Base-by-base conservation (phyloP, 1,140 invertebrate genomes). In the Drosophila oshimai region DNA sequence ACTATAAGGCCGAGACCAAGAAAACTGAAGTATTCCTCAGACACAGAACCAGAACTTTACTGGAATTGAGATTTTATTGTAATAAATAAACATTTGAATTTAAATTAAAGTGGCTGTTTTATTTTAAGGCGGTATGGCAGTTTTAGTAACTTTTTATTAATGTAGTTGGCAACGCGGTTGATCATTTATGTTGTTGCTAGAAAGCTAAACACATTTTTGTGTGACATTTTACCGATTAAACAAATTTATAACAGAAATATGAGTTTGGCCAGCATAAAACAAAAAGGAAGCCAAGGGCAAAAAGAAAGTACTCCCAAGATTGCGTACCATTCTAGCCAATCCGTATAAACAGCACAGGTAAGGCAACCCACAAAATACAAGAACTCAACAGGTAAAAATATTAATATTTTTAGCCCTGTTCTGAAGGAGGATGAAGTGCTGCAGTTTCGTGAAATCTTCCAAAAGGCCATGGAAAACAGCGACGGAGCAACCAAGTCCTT, bases 341-440 rank as follows among this genome's bases (percentile, higher is more conserved):
- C 81, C 81, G 2, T 87, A 87, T 49, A 87, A 87, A 39, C 57
- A 81, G 2, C 64, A 87, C 45, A 57, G 78, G 78, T 83, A 5
- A 55, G 29, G 5, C 10, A 2, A 0, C 2, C 6, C 0, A 15
- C 0, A 6, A 12, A 3, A 1, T 10, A 9, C 0, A 24, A 49
- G 37, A 24, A 0, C 17, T 9, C 1, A 58, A 10, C 28, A 45
- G 24, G 28, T 39, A 0, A 33, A 17, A 9, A 12, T n/a, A 2
- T 45, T 0, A 6, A 17, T n/a, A n/a, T 24, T 64, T 65, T 9
- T 33, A 84, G 77, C 31, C 83, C 83, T 18, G 49, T 88, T 24
- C 47, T 87, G 3, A n/a, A 37, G 0, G 64, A 83, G 2, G 24
- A 49, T 1, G 83, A 87, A 26, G 5, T 88, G 2, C 6, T 20